These are phyloP conservation scores for Papilio xuthus DNA, from an alignment of 1,140 invertebrate genomes.

Conservation along the genomic window DNA sequence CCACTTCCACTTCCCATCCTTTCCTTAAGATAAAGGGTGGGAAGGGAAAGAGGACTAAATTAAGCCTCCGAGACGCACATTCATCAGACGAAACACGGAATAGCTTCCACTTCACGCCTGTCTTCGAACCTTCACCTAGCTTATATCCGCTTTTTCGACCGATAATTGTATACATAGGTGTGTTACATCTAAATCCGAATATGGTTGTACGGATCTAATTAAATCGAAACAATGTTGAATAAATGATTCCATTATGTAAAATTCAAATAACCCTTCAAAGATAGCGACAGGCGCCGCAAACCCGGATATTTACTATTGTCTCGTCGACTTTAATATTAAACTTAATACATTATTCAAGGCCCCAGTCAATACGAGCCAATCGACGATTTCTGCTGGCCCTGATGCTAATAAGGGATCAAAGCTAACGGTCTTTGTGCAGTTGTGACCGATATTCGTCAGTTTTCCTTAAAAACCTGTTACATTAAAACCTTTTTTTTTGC, in stretches of 20 bases:
- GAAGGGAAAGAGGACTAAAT: too few relatives aligned
- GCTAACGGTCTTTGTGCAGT: not conserved
- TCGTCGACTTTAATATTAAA: constrained; percentile 21
- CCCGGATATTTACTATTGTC: constrained; percentile 34
- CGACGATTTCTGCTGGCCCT: constrained; percentile 7
- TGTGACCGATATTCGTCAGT: constrained; percentile 43
- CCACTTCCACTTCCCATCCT: too few relatives aligned
- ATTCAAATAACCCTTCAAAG: constrained; percentile 24
- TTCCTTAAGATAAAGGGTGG: too few relatives aligned
- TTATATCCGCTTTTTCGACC: not conserved
- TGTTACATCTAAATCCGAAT: not conserved
- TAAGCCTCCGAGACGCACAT: too few relatives aligned
- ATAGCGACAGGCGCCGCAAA: constrained; percentile 12
- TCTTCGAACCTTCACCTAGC: too few relatives aligned
- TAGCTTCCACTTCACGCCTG: too few relatives aligned
- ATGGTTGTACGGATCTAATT: not conserved
- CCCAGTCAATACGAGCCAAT: not conserved
- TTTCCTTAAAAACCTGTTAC: constrained; percentile 40
- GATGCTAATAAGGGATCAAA: constrained; percentile 7
- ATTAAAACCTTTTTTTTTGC: constrained; percentile 42
- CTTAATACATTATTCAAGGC: constrained; percentile 31
- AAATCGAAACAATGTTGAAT: constrained; percentile 17
- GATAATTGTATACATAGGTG: not conserved
- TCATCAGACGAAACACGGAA: too few relatives aligned
- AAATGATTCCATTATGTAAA: constrained; percentile 19